Conservation (phyloP, 2,888 invertebrate species). For the Chloroclysta siterata region DNA sequence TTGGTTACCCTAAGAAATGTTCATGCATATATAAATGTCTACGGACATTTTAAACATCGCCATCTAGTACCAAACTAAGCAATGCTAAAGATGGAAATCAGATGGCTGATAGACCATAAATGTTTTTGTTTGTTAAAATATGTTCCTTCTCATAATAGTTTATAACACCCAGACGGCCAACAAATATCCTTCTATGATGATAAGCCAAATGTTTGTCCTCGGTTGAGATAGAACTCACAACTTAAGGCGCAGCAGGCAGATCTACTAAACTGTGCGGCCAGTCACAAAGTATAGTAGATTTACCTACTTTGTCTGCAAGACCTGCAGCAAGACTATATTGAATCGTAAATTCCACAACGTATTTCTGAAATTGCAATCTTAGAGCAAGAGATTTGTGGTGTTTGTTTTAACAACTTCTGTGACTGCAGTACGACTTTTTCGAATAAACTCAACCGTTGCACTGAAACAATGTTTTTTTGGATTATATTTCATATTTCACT, state of each 20-base stretch:
- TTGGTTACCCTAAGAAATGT: not conserved
- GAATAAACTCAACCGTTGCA: slow-evolving; percentile 13
- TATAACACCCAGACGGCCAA: too few relatives aligned
- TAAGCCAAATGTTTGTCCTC: too few relatives aligned
- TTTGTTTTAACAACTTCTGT: slow-evolving; percentile 39
- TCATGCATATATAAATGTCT: not conserved
- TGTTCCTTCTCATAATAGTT: too few relatives aligned
- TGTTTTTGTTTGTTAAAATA: too few relatives aligned
- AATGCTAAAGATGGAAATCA: too few relatives aligned
- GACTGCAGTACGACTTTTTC: slow-evolving; percentile 32
- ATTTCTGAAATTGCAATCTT: slow-evolving; percentile 43
- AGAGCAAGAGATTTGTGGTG: slow-evolving; percentile 39
- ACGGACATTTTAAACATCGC: too few relatives aligned
- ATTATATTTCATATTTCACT: slow-evolving; percentile 9
- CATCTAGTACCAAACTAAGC: too few relatives aligned
- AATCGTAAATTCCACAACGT: slow-evolving; percentile 47
- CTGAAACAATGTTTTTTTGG: slow-evolving; percentile 12
- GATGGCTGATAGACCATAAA: too few relatives aligned
- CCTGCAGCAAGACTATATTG: slow-evolving; percentile 37
- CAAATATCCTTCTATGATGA: too few relatives aligned
- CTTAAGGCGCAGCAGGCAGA: too few relatives aligned
- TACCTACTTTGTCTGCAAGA: not conserved
- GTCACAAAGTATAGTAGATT: not conserved
- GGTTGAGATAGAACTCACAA: too few relatives aligned
- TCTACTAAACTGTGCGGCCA: too few relatives aligned